phyloP scores from a whole-genome alignment of 1,140 invertebrate species.

The Caerostris darwini region DNA sequence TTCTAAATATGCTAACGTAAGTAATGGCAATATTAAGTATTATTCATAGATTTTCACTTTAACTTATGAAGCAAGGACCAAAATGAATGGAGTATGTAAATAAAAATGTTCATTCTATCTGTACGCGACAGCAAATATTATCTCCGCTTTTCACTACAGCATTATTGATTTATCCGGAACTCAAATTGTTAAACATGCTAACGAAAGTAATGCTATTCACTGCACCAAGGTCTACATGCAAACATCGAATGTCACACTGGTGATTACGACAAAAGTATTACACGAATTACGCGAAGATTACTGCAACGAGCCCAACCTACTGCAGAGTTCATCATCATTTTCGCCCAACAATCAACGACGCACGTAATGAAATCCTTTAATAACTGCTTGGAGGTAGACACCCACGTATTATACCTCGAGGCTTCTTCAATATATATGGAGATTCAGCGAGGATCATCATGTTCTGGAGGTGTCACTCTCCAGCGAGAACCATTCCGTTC shows the following conservation, averaged over 20 bases:
- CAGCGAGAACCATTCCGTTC: background rate
- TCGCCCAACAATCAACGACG: constrained; percentile 5
- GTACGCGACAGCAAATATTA: too few species aligned
- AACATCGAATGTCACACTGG: background rate
- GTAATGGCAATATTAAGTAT: too few species aligned
- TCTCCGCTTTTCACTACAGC: background rate
- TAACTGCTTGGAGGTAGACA: background rate
- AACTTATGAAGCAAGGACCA: too few species aligned
- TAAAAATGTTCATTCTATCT: too few species aligned
- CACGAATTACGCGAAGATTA: background rate
- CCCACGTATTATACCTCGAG: background rate
- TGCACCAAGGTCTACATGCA: background rate
- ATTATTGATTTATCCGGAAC: background rate
- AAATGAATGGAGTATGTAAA: too few species aligned
- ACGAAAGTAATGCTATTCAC: background rate
- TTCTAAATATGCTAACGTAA: too few species aligned
- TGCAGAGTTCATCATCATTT: background rate
- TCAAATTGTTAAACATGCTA: background rate
- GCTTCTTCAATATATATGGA: constrained; percentile 39
- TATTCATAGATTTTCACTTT: too few species aligned
- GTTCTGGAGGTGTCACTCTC: background rate
- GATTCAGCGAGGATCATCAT: background rate
- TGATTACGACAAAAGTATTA: background rate
- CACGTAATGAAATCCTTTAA: constrained; percentile 35
- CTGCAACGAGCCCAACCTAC: background rate